Percentiles rank a stretch among this genome's conserved stretches.
These are phyloP conservation scores for Nephila pilipes DNA, from an alignment of 1,140 invertebrate genomes.

Conservation along the genomic window DNA sequence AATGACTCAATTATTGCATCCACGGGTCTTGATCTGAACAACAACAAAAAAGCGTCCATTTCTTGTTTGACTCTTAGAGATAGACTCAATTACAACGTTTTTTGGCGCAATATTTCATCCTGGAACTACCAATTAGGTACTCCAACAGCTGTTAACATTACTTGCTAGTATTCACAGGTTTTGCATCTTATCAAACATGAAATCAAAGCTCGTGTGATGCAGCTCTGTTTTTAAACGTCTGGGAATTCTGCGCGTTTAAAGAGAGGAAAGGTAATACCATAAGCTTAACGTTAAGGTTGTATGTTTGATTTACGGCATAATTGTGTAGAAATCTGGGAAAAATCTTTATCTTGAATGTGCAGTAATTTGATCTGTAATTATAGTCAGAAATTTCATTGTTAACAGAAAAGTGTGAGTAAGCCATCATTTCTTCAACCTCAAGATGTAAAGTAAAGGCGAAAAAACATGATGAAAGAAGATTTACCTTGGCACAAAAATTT, in stretches of 20 bases:
- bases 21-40: not conserved
- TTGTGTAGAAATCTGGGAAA: not conserved
- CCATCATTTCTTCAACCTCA: not conserved
- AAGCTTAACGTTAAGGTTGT: not conserved
- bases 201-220: not conserved
- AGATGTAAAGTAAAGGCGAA: not conserved
- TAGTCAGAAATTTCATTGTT: not conserved
- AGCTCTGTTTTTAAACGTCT: not conserved
- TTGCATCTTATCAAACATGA: not conserved
- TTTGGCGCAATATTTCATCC: not conserved
- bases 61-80: not conserved
- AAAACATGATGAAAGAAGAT: not conserved
- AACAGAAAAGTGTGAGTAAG: constrained; percentile 1
- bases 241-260: not conserved
- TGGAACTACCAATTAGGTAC: not conserved
- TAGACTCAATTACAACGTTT: not conserved
- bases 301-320: not conserved
- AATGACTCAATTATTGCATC: constrained; percentile 14
- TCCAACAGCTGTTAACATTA: not conserved
- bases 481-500: not conserved
- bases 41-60: not conserved
- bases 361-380: constrained; percentile 4
- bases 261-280: not conserved
- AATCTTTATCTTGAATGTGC: constrained; percentile 4
- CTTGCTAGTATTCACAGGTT: not conserved